Conservation (phyloP, 2,113 vertebrate genomes). For the Oreochromis spilurus region DNA sequence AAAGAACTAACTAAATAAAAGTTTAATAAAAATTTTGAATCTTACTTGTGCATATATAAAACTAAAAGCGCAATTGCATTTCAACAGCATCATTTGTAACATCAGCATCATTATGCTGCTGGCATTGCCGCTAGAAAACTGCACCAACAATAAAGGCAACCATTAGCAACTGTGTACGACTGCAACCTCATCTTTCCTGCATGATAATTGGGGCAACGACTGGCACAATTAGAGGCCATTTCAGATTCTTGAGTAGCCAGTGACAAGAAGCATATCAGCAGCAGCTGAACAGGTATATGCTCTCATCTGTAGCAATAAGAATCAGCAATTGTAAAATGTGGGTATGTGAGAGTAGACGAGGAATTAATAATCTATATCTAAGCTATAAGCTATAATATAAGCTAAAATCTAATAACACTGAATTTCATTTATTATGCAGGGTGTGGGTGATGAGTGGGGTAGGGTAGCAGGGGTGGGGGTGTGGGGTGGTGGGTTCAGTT, state of each 20-base stretch:
- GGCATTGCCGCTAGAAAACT: background rate
- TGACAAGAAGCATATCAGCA: background rate
- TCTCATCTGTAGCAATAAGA: background rate
- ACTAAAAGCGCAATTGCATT: background rate
- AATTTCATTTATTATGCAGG: background rate
- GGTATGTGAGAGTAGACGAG: background rate
- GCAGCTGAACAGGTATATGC: background rate
- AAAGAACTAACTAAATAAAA: fast-evolving
- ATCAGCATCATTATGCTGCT: background rate
- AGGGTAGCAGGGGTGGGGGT: background rate
- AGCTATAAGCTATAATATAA: background rate
- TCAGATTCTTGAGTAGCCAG: background rate
- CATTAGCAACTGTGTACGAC: constrained; percentile 11
- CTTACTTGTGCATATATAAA: too few relatives aligned
- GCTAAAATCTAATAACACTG: background rate
- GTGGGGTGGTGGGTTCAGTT: background rate
- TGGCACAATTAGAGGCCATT: background rate
- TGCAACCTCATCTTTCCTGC: constrained; percentile 1
- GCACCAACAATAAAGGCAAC: background rate
- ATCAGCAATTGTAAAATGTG: background rate
- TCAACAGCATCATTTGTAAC: background rate
- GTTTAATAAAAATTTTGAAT: background rate
- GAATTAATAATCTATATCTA: background rate
- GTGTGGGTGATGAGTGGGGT: background rate
- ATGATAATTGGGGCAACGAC: constrained; percentile 21